Evolutionary conservation across 1,140 invertebrate species (phyloP), one percentile per base, ranked within the genome.

Genomic region (Drepana arcuata): DNA sequence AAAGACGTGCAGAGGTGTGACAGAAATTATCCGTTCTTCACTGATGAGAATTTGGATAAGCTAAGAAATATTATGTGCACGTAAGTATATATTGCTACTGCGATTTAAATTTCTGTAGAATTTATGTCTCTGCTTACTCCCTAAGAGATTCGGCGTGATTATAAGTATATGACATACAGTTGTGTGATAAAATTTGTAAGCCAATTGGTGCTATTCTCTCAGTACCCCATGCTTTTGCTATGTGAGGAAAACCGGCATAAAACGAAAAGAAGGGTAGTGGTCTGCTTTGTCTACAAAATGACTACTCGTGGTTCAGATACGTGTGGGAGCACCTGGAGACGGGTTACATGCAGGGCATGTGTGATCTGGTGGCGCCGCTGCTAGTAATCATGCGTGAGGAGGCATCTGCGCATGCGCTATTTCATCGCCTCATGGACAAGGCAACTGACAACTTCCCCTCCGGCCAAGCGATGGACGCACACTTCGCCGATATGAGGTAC

Each of bases 61-160:
- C 79, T 98, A n/a, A 85, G 95, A 25, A 96, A 97, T 83, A 91
- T 98, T 26, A 98, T 98, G 92, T 96, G 95, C 89, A 98, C 95
- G 88, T 96, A 84, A 86, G 89, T 87, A 27, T 18, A 27, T 48
- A 10, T 21, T 7, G 4, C 2, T 38, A 14, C 18, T 18, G 7
- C 7, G 10, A 27, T 25, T 14, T 9, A 10, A 29, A 7, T 14
- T 3, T 14, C 11, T 7, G 10, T 11, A 30, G 1, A 14, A 30
- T 15, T 7, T 13, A 7, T 1, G 12, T n/a, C 15, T 31, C 1
- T 15, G 1, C 9, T 31, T 14, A 28, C 7, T 28, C n/a, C 9
- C 21, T 33, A 27, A 27, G 11, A n/a, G 11, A 12, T 11, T 27
- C 26, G 7, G n/a, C 18, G 14, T 32, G 15, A 23, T 13, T 16